Conservation (phyloP, 2,888 invertebrate genomes). For the Sphaerophoria rueppellii region DNA sequence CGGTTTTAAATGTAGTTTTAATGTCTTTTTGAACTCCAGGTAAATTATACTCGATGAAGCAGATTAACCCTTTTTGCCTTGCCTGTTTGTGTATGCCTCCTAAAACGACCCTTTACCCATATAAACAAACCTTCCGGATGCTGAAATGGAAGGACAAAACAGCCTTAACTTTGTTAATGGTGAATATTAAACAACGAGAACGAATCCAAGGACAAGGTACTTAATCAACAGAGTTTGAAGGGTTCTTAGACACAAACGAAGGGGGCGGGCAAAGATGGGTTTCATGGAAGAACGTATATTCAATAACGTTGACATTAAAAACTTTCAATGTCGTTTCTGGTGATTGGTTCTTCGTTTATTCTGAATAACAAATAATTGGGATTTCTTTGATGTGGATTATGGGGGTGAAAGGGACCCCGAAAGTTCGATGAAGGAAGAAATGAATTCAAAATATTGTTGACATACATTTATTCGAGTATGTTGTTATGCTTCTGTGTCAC, state of each 20-base stretch:
- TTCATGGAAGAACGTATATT: conserved; percentile 14
- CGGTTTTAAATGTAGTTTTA: conserved; percentile 69
- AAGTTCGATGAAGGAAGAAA: conserved; percentile 16
- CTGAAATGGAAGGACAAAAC: conserved; percentile 21
- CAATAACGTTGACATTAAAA: conserved; percentile 68
- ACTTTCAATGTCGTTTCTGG: conserved; percentile 62
- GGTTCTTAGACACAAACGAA: background rate
- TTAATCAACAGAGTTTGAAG: conserved; percentile 45
- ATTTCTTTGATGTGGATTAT: background rate
- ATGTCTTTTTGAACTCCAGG: conserved; percentile 62
- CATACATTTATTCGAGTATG: conserved; percentile 59
- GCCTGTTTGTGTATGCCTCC: background rate
- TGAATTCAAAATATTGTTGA: conserved; percentile 63
- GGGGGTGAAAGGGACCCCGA: background rate
- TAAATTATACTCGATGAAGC: conserved; percentile 20
- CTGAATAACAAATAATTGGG: conserved; percentile 8
- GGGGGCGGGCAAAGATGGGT: background rate
- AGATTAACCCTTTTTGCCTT: conserved; percentile 23
- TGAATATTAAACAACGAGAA: conserved; percentile 33
- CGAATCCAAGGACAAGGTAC: conserved; percentile 15
- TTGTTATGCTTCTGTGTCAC: conserved; percentile 65
- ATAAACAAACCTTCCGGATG: conserved; percentile 14
- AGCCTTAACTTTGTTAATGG: conserved; percentile 41
- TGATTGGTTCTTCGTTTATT: conserved; percentile 10
- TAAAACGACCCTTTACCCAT: background rate